phyloP scores from a whole-genome alignment of 2,113 vertebrate genomes.

The Zosterops pallidus region DNA sequence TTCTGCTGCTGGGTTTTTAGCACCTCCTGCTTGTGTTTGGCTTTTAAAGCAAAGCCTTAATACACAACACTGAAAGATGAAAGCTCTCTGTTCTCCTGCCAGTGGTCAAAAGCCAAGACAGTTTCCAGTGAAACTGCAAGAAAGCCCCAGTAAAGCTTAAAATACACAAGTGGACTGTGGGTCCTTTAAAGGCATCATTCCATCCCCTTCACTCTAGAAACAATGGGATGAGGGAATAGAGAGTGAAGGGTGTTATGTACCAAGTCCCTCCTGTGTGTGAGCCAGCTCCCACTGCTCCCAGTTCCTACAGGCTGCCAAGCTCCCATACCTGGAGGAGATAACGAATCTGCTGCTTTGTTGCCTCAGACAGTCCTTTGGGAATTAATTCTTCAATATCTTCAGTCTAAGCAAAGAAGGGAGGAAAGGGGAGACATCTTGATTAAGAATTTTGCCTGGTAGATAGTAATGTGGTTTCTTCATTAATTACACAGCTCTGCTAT shows the following conservation, averaged over 20 bases:
- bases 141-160: background rate
- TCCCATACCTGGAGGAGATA: slow-evolving; percentile 90
- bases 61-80: background rate
- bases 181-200: background rate
- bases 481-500: background rate
- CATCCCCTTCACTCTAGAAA: background rate
- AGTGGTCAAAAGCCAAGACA: background rate
- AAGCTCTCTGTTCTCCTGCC: background rate
- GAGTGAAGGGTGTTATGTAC: background rate
- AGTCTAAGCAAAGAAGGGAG: slow-evolving; percentile 62
- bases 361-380: slow-evolving; percentile 91
- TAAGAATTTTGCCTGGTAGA: slow-evolving; percentile 3
- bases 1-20: background rate
- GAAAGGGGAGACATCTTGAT: slow-evolving; percentile 37
- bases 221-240: rapidly evolving
- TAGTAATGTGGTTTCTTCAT: background rate
- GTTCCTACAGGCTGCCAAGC: rapidly evolving
- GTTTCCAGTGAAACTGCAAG: background rate
- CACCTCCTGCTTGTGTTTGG: background rate
- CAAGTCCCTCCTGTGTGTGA: background rate
- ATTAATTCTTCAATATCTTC: slow-evolving; percentile 90
- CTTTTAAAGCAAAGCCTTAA: background rate
- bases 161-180: background rate
- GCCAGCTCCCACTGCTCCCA: background rate
- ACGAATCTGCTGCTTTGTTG: slow-evolving; percentile 96